These are phyloP conservation scores for Erinaceus europaeus DNA, from an alignment of 2,113 vertebrate genomes.

Conservation along the genomic window DNA sequence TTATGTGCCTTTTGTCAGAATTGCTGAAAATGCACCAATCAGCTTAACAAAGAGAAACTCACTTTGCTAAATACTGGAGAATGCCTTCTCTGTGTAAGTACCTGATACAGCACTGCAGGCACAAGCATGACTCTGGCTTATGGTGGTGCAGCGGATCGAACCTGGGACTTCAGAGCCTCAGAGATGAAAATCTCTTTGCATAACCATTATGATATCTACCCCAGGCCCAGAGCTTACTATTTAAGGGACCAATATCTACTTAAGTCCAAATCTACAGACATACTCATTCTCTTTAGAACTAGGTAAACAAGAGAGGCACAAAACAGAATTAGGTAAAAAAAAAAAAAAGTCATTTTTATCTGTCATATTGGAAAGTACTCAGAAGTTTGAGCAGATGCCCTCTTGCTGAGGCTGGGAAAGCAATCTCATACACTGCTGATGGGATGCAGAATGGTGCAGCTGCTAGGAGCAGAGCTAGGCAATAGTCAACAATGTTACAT, in stretches of 20 bases:
- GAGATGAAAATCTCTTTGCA: too few relatives aligned
- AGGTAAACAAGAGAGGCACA: neutral
- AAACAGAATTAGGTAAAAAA: neutral
- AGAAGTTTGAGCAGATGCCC: neutral
- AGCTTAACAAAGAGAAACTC: neutral
- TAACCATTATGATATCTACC: too few relatives aligned
- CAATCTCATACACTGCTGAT: too few relatives aligned
- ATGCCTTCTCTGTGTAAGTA: neutral
- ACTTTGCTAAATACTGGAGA: neutral
- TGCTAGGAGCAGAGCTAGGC: neutral
- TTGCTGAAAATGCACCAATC: neutral
- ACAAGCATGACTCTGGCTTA: neutral
- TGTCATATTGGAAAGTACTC: neutral
- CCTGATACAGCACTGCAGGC: neutral
- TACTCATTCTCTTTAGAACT: neutral
- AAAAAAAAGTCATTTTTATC: neutral
- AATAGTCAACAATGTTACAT: neutral
- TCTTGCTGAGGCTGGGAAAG: neutral
- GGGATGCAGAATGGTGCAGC: neutral
- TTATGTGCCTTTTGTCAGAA: neutral
- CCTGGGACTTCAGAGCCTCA: too few relatives aligned
- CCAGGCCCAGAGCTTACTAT: too few relatives aligned
- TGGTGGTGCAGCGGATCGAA: too few relatives aligned
- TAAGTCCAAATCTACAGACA: neutral
- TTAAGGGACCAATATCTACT: neutral